A percentile compares a stretch with the other conserved stretches of the same genome.
Conservation (phyloP, 2,113 vertebrate species). For the Tachuris rubrigastra region DNA sequence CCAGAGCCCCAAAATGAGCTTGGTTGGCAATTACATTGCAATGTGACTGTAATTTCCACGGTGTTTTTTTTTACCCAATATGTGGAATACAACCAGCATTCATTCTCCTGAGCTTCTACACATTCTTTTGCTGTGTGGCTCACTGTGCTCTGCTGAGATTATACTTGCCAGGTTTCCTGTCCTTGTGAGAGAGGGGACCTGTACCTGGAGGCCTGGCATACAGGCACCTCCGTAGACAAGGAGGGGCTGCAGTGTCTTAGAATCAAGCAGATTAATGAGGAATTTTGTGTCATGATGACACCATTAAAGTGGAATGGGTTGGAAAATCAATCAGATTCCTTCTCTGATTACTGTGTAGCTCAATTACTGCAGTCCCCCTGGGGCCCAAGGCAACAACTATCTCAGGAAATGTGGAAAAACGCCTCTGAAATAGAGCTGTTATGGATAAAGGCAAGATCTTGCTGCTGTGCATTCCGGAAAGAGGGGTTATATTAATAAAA, state of each 20-base stretch:
- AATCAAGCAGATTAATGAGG: neutral
- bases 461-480: neutral
- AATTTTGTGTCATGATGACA: slow-evolving; percentile 37
- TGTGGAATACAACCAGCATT: neutral
- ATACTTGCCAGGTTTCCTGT: neutral
- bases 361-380: slow-evolving; percentile 10
- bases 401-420: neutral
- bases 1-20: neutral
- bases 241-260: neutral
- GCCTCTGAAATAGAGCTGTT: neutral
- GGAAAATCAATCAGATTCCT: slow-evolving; percentile 51
- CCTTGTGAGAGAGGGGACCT: neutral
- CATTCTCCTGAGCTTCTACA: neutral
- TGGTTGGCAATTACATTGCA: neutral
- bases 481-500: neutral
- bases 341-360: slow-evolving; percentile 39
- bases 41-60: neutral
- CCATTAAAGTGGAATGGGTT: slow-evolving; percentile 32
- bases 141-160: neutral
- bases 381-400: neutral
- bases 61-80: neutral
- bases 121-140: neutral
- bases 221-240: neutral
- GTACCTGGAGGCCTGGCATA: neutral
- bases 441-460: neutral